Conservation (phyloP, 2,888 invertebrate genomes). For the Pediacus dermestoides region DNA sequence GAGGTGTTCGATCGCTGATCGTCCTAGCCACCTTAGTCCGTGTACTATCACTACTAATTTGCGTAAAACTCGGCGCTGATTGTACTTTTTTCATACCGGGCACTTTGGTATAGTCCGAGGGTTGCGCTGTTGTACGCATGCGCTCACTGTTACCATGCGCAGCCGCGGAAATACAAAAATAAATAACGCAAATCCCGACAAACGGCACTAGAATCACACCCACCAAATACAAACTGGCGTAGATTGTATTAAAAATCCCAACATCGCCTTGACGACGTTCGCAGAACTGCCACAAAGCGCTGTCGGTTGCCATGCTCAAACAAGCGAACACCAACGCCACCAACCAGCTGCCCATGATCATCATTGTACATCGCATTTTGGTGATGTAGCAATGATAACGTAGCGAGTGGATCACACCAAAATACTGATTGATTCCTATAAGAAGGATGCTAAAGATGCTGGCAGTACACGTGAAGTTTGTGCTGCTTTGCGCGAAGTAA, state of each 20-base stretch:
- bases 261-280: conserved; percentile 20
- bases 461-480: conserved; percentile 57
- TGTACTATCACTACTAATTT: conserved; percentile 15
- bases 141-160: conserved; percentile 69
- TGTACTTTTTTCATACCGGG: conserved; percentile 43
- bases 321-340: conserved; percentile 49
- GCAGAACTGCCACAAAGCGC: conserved; percentile 50
- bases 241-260: conserved; percentile 48
- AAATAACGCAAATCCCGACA: conserved; percentile 67
- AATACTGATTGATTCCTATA: conserved; percentile 64
- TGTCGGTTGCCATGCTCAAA: conserved; percentile 50
- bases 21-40: conserved; percentile 54
- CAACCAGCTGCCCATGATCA: conserved; percentile 53
- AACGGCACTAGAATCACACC: conserved; percentile 56
- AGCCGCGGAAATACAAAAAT: conserved; percentile 70
- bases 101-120: conserved; percentile 52
- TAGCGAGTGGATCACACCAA: conserved; percentile 63
- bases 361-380: conserved; percentile 50
- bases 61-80: conserved; percentile 42
- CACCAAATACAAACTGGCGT: conserved; percentile 49
- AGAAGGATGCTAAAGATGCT: conserved; percentile 61
- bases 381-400: conserved; percentile 59
- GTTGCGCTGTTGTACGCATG: conserved; percentile 51
- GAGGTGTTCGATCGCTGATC: conserved; percentile 51
- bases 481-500: conserved; percentile 59